Evolutionary conservation across 35 echinoderm and acorn worm genomes (phyloP).

Genomic region (Acanthaster planci): DNA sequence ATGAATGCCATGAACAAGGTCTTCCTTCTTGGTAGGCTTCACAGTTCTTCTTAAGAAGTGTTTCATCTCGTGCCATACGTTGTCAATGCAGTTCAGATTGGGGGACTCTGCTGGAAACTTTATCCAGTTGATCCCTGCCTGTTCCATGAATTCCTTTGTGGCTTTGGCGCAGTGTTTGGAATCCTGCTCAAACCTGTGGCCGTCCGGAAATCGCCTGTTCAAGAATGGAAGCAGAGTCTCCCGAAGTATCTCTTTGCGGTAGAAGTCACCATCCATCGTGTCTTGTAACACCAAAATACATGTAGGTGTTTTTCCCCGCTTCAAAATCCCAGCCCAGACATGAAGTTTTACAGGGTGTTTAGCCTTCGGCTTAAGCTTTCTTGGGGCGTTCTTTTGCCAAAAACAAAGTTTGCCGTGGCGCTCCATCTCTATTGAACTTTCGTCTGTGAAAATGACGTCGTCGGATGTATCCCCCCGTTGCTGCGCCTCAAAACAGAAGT

Average conservation of each 20-base stretch:
- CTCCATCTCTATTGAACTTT: constrained; percentile 50
- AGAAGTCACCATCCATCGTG: constrained; percentile 69
- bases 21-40: constrained; percentile 22
- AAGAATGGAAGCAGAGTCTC: constrained; percentile 54
- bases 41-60: not conserved
- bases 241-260: constrained; percentile 36
- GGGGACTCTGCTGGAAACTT: constrained; percentile 56
- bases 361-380: not conserved
- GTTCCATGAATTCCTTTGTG: constrained; percentile 4
- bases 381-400: not conserved
- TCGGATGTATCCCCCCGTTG: constrained; percentile 52
- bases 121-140: constrained; percentile 46
- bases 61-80: constrained; percentile 56
- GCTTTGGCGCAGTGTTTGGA: constrained; percentile 54
- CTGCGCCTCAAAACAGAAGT: no score
- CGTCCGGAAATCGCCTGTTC: constrained; percentile 25
- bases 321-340: no score
- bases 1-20: constrained; percentile 33
- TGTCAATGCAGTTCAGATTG: constrained; percentile 63
- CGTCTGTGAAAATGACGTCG: constrained; percentile 63
- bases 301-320: constrained; percentile 48
- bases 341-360: no score
- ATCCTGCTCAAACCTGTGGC: constrained; percentile 56
- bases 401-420: constrained; percentile 1
- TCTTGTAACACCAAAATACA: constrained; percentile 63